Conservation (phyloP, 2,113 vertebrate genomes). For the Cyprinodon tularosa region DNA sequence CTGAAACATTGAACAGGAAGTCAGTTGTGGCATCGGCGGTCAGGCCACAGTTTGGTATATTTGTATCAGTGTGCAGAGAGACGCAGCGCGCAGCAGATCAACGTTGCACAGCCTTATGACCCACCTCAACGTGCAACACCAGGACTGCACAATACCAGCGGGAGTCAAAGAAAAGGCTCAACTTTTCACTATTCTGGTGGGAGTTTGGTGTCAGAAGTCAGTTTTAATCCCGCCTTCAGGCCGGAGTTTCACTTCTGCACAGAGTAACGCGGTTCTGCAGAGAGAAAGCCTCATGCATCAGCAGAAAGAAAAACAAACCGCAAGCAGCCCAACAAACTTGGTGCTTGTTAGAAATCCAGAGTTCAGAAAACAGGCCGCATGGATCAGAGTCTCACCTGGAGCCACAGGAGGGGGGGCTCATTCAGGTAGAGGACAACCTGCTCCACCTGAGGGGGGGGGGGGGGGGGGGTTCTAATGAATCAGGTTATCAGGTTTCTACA, state of each 20-base stretch:
- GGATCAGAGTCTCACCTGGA: not conserved
- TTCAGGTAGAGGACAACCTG: not conserved
- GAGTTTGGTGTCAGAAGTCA: conserved; percentile 21
- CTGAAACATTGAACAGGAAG: conserved; percentile 81
- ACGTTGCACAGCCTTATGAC: conserved; percentile 41
- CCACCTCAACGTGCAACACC: not conserved
- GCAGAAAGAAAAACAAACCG: not conserved
- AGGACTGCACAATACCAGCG: not conserved
- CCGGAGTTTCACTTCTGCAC: conserved; percentile 77
- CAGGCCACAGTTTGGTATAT: conserved; percentile 73
- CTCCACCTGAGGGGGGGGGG: too few relatives aligned
- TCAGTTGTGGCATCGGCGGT: conserved; percentile 80
- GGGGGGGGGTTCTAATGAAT: too few relatives aligned
- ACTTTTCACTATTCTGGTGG: conserved; percentile 9
- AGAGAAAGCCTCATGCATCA: conserved; percentile 10
- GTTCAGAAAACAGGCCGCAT: not conserved
- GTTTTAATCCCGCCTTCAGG: conserved; percentile 26
- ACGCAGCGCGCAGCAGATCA: conserved; percentile 42
- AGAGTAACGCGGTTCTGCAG: conserved; percentile 23
- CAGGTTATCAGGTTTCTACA: too few relatives aligned
- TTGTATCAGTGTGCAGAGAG: conserved; percentile 71
- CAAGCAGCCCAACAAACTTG: not conserved
- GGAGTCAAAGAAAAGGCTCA: not conserved
- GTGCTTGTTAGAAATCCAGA: not conserved
- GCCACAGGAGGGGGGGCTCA: not conserved